phyloP scores from a whole-genome alignment of 35 echinoderm and acorn worm genomes.

The Anneissia japonica region DNA sequence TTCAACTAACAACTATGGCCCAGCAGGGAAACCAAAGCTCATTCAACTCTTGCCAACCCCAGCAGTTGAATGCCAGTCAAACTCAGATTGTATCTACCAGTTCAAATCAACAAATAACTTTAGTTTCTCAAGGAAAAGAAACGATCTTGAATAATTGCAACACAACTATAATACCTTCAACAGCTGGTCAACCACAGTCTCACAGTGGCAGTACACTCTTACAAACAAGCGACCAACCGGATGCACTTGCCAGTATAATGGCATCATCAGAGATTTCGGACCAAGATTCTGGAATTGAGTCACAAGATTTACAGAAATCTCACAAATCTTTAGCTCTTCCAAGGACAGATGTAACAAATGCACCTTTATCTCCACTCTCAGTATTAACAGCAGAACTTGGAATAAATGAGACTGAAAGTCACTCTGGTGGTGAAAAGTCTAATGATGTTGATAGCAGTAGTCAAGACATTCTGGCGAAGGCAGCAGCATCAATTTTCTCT shows the following conservation, averaged over 20 bases:
- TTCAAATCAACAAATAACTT: neutral
- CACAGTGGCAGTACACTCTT: neutral
- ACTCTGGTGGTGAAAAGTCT: neutral
- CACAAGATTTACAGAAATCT: neutral
- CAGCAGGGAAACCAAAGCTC: slow-evolving; percentile 19
- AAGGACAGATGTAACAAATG: neutral
- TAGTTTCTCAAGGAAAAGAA: neutral
- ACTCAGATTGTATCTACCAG: neutral
- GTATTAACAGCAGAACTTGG: neutral
- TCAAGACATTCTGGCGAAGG: slow-evolving; percentile 63
- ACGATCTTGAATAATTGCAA: neutral
- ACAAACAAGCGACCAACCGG: neutral
- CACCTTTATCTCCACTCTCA: neutral
- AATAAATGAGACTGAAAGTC: neutral
- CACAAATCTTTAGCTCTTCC: neutral
- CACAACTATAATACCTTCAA: no score
- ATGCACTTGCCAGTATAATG: neutral
- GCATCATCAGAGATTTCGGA: neutral
- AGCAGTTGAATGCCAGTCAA: neutral
- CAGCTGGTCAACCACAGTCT: neutral
- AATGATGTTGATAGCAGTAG: neutral
- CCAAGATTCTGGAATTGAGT: neutral
- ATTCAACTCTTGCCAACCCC: slow-evolving; percentile 12
- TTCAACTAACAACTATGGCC: neutral
- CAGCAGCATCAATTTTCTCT: slow-evolving; percentile 70